Evolutionary conservation across 2,797 vertebrate genomes (phyloP), one percentile per base, ranked within the genome.

Genomic region (Parauchenoglanis ngamensis): DNA sequence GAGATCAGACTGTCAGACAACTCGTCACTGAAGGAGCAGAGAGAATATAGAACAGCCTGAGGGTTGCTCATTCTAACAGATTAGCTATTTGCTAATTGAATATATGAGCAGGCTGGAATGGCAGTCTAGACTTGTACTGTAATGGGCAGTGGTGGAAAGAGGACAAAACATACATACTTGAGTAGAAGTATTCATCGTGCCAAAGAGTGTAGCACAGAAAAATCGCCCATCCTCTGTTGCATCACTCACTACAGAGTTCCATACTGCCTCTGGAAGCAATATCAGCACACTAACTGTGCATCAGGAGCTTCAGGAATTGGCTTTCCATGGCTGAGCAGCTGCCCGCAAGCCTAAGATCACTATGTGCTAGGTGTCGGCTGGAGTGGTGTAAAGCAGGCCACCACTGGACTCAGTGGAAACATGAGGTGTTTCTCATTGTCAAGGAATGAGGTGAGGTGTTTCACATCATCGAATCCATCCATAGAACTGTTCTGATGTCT

Each of bases 41-140:
- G 44, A 28, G 54, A 67, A 76, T 68, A 70, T 61, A 76, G 79
- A 77, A 19, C 25, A 10, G n/a, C 86, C 76, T 63, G 19, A n/a
- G 77, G 86, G 46, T 1, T 44, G 19, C 86, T 78, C 70, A 57
- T 85, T 65, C 23, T 25, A 85, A 63, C 15, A 85, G 46, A 81
- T 82, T 59, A n/a, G 86, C 54, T 31, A 59, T 70, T 61, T 7
- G 52, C 31, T 86, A 89, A 87, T 84, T 84, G 54, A 49, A 81
- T 77, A 35, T 40, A 31, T 86, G 52, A 84, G 61, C 70, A 73
- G 56, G 49, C 57, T 67, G 23, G 68, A 67, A 81, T 78, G 31
- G 46, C 7, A 81, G 57, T n/a, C 40, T 17, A 63, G 57, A 17
- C 57, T 44, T 81, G 57, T 40, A 59, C 54, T 35, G 28, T 63